These are phyloP conservation scores for Cephalopholis sonnerati DNA, from an alignment of 2,113 vertebrate species.

Conservation along the genomic window DNA sequence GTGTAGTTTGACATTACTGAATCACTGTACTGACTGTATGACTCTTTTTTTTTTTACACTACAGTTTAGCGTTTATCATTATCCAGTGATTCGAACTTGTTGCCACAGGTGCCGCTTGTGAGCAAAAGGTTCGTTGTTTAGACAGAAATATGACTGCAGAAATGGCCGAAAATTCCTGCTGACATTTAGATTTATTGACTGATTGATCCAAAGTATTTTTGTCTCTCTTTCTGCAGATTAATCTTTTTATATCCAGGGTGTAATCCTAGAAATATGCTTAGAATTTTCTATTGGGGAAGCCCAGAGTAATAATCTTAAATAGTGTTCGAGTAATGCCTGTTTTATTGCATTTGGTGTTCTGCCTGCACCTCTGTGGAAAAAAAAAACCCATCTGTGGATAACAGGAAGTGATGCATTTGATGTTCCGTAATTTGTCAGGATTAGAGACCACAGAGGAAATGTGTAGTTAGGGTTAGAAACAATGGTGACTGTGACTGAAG, in stretches of 20 bases:
- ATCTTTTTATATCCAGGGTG: background rate
- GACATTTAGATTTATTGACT: background rate
- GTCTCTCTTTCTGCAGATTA: background rate
- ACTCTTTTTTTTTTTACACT: background rate
- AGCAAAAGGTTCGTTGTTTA: background rate
- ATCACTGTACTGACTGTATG: background rate
- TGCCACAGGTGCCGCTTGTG: background rate
- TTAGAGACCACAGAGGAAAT: conserved; percentile 16
- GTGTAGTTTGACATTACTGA: background rate
- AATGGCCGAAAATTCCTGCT: background rate
- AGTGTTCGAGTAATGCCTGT: background rate
- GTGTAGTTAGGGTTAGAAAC: conserved; percentile 2
- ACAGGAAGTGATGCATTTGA: conserved; percentile 21
- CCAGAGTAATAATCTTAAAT: background rate
- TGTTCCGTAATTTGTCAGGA: conserved; percentile 14
- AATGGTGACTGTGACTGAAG: background rate
- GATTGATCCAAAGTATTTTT: background rate
- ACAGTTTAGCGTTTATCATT: background rate
- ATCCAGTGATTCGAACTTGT: background rate
- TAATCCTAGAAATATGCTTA: background rate
- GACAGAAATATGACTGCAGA: background rate
- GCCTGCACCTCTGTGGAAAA: background rate
- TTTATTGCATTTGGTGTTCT: background rate
- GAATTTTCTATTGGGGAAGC: background rate
- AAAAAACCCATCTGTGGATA: background rate